phyloP scores from a whole-genome alignment of 2,797 vertebrate genomes.

The Pampus argenteus region DNA sequence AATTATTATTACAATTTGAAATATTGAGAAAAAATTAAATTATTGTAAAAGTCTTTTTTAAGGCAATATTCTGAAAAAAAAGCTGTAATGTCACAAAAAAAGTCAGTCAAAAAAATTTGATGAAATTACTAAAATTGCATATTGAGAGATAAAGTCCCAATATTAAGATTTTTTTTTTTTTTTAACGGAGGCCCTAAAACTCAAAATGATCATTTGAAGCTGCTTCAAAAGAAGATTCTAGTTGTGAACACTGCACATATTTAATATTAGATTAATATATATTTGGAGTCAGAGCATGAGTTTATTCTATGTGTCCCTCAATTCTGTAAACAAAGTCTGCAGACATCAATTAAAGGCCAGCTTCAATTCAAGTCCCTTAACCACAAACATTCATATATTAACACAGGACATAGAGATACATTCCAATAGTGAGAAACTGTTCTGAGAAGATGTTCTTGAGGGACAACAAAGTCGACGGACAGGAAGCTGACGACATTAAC shows the following conservation, averaged over 20 bases:
- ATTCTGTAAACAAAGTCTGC: not conserved
- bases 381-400: slow-evolving; percentile 9
- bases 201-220: not conserved
- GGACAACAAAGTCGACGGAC: not conserved
- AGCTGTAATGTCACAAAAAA: no score
- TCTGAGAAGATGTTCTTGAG: not conserved
- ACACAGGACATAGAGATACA: slow-evolving; percentile 11
- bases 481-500: not conserved
- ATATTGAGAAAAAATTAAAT: not conserved
- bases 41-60: no score
- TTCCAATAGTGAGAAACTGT: not conserved
- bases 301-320: not conserved
- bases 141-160: not conserved
- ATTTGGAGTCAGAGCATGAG: slow-evolving; percentile 7
- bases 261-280: slow-evolving; percentile 41
- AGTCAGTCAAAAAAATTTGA: not conserved
- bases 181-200: not conserved
- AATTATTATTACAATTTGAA: no score
- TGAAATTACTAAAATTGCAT: not conserved
- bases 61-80: no score
- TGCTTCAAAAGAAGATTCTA: not conserved
- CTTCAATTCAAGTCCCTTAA: slow-evolving; percentile 41
- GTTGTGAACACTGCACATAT: slow-evolving; percentile 15
- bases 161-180: not conserved
- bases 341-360: slow-evolving; percentile 51